Percentiles rank a stretch among this genome's conserved stretches.
These are phyloP conservation scores for Saturnia pavonia DNA, from an alignment of 2,888 invertebrate species.

Conservation along the genomic window DNA sequence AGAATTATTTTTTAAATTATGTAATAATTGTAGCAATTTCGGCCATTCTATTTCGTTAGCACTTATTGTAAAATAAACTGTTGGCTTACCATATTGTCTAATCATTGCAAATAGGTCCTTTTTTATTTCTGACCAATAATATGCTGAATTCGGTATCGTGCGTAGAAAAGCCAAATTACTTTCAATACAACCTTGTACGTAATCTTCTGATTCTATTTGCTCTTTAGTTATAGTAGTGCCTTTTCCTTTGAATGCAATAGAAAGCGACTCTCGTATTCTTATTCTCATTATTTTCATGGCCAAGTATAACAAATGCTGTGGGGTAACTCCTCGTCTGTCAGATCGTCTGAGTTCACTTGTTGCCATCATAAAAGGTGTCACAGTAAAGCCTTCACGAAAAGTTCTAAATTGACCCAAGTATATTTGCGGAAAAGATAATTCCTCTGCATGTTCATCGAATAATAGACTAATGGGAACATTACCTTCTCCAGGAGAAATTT, in stretches of 20 bases:
- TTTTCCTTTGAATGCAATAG: conserved; percentile 12
- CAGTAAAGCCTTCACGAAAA: background rate
- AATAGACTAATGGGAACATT: background rate
- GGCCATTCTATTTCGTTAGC: conserved; percentile 47
- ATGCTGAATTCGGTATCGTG: conserved; percentile 44
- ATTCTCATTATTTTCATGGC: conserved; percentile 28
- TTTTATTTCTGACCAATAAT: conserved; percentile 44
- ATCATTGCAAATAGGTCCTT: conserved; percentile 41
- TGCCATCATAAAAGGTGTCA: conserved; percentile 12
- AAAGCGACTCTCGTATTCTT: conserved; percentile 27
- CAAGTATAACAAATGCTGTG: conserved; percentile 18
- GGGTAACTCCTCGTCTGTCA: conserved; percentile 14
- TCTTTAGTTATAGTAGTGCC: background rate
- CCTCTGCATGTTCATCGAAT: background rate
- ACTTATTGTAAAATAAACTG: conserved; percentile 39
- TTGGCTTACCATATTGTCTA: conserved; percentile 45
- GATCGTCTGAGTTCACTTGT: conserved; percentile 11
- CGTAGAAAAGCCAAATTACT: background rate
- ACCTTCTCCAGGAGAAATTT: conserved; percentile 34
- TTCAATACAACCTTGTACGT: background rate
- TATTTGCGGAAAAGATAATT: background rate
- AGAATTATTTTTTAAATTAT: conserved; percentile 4
- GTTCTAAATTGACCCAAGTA: background rate
- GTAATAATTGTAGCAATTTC: conserved; percentile 1
- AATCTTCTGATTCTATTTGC: background rate